Evolutionary conservation across 2,113 vertebrate species (phyloP).

Genomic region (Perca flavescens): DNA sequence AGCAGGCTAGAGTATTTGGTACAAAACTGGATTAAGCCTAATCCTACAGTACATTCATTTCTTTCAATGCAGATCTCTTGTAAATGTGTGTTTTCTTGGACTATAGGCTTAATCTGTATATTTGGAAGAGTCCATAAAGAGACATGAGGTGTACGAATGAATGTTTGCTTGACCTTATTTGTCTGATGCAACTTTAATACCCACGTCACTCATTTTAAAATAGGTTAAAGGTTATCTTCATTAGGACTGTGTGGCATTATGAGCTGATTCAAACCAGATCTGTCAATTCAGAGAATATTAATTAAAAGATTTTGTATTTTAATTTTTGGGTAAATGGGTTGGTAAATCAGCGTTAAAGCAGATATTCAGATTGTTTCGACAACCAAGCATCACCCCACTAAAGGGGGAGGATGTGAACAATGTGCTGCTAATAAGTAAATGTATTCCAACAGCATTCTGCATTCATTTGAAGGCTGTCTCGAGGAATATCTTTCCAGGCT

Average conservation of each 20-base stretch:
- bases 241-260: neutral
- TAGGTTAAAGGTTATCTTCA: neutral
- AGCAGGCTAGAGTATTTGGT: slow-evolving; percentile 53
- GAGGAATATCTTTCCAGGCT: slow-evolving; percentile 10
- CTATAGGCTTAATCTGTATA: slow-evolving; percentile 44
- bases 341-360: neutral
- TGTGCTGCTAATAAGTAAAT: slow-evolving; percentile 12
- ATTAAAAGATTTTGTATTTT: neutral
- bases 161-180: slow-evolving; percentile 40
- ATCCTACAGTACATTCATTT: slow-evolving; percentile 71
- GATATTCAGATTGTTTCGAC: neutral
- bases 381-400: neutral
- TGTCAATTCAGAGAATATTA: neutral
- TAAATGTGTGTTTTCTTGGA: slow-evolving; percentile 57
- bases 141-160: neutral
- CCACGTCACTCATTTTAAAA: neutral
- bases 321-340: no score
- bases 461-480: slow-evolving; percentile 23
- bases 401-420: slow-evolving; percentile 7
- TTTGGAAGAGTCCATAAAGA: slow-evolving; percentile 22
- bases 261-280: no score
- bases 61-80: slow-evolving; percentile 67
- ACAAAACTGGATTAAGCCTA: slow-evolving; percentile 78
- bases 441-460: neutral
- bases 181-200: slow-evolving; percentile 22